Base-by-base conservation (phyloP, 2,888 invertebrate species). In the Chymomyza fuscimana region DNA sequence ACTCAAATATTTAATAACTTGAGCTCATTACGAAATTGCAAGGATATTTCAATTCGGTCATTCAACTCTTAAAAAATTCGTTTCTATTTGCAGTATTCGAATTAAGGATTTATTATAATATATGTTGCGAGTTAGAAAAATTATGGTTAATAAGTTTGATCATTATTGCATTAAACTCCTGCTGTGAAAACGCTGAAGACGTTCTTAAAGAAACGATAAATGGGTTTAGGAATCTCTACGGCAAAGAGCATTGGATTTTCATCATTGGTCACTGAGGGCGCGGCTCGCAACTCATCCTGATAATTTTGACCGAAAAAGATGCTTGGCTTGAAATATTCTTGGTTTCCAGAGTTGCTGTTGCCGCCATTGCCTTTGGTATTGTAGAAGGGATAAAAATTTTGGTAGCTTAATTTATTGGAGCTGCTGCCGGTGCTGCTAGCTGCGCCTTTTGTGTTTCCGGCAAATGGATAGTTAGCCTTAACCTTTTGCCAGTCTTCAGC, bases 171-270 rank as follows among this genome's bases (percentile, higher is more conserved):
- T 54, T 54, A 54, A 54, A 4, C 9, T 71, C 29, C 86, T 52
- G 80, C 62, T 4, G 85, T 73, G 59, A 86, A 84, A 36, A 79
- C 83, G 1, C 87, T 82, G 46, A 82, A 69, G 56, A 83, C 70
- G 9, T 80, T 81, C 58, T 84, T 83, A 51, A 83, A 83, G 73
- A 83, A 83, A 25, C 82, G 80, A 59, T 86, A 83, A 58, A 86
- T 83, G 29, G 87, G 80, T 12, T 84, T 86, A 1, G 87, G 83
- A 60, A 83, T 83, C 59, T 83, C 83, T 19, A 83, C 80, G 32
- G 83, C 83, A 19, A 83, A 83, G 19, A 83, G 69, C 1, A 83
- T 82, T 4, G 73, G 64, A 46, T 71, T 74, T 12, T 86, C 85
- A 50, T 84, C 80, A 16, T 56, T 65, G 5, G 7, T 22, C 4